These are phyloP conservation scores for Mystacornis crossleyi DNA, from an alignment of 2,113 vertebrate species.

Conservation along the genomic window DNA sequence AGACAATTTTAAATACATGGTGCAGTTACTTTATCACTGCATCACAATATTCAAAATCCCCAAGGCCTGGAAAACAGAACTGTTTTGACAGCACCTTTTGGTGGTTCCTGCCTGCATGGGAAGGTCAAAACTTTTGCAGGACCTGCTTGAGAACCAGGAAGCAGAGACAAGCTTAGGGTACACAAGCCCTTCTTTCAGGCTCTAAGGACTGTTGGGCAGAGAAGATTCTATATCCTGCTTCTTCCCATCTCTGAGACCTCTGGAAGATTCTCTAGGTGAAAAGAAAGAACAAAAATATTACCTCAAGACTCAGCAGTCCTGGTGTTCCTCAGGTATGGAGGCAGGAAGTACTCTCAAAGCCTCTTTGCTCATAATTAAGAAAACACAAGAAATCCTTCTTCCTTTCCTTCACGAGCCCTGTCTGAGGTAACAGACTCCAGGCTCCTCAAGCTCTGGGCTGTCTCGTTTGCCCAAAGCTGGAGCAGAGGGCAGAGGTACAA, in stretches of 20 bases:
- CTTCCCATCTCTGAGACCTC: not conserved
- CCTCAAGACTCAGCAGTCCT: not conserved
- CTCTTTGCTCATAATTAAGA: not conserved
- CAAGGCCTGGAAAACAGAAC: not conserved
- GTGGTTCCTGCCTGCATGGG: not conserved
- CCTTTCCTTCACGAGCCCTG: not conserved
- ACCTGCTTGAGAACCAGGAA: not conserved
- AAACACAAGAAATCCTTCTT: not conserved
- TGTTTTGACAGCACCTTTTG: not conserved
- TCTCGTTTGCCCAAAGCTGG: not conserved
- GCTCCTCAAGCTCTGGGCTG: not conserved
- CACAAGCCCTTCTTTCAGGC: not conserved
- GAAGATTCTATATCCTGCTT: not conserved
- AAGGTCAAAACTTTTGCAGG: not conserved
- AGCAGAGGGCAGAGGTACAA: not conserved
- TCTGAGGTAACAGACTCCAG: not conserved
- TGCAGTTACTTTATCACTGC: conserved; percentile 16
- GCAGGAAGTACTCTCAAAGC: not conserved
- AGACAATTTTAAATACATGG: conserved; percentile 39
- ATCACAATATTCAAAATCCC: not conserved
- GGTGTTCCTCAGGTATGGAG: not conserved
- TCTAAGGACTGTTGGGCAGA: not conserved
- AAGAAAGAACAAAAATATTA: not conserved
- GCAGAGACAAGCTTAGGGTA: not conserved
- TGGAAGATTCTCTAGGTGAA: not conserved